These are phyloP conservation scores for Tetramorium simillimum DNA, from an alignment of 1,140 invertebrate species.

Conservation along the genomic window DNA sequence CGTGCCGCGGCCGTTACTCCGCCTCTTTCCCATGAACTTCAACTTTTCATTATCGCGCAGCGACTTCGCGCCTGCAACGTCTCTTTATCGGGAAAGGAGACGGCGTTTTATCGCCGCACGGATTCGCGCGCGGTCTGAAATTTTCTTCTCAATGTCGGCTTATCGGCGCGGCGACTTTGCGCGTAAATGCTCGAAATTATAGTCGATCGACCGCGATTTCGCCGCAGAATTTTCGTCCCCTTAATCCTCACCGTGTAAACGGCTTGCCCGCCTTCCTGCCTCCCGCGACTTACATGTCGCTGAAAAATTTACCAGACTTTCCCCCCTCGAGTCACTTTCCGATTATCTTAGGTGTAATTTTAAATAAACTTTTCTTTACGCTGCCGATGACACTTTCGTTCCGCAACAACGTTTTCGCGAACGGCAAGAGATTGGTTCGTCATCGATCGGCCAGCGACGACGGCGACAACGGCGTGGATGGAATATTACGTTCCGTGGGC, in stretches of 20 bases:
- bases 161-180: conserved; percentile 30
- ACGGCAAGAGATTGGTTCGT: conserved; percentile 55
- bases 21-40: conserved; percentile 40
- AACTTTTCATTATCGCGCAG: conserved; percentile 44
- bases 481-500: conserved; percentile 64
- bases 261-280: neutral
- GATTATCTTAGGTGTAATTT: neutral
- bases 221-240: conserved; percentile 6
- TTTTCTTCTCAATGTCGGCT: conserved; percentile 41
- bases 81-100: conserved; percentile 39
- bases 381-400: neutral
- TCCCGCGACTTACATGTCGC: neutral
- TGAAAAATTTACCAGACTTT: neutral
- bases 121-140: conserved; percentile 32
- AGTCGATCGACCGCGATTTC: conserved; percentile 11
- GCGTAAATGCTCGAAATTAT: conserved; percentile 33
- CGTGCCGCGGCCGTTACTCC: neutral
- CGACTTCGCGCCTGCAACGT: conserved; percentile 19
- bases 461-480: conserved; percentile 39
- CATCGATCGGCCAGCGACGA: conserved; percentile 49
- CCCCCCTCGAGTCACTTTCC: neutral
- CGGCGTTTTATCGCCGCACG: conserved; percentile 20
- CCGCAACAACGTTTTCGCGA: neutral
- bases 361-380: neutral
- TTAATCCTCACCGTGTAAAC: conserved; percentile 5